Evolutionary conservation across 2,797 vertebrate species (phyloP), one percentile per base, ranked within the genome.

Genomic region (Kryptopterus vitreolus): DNA sequence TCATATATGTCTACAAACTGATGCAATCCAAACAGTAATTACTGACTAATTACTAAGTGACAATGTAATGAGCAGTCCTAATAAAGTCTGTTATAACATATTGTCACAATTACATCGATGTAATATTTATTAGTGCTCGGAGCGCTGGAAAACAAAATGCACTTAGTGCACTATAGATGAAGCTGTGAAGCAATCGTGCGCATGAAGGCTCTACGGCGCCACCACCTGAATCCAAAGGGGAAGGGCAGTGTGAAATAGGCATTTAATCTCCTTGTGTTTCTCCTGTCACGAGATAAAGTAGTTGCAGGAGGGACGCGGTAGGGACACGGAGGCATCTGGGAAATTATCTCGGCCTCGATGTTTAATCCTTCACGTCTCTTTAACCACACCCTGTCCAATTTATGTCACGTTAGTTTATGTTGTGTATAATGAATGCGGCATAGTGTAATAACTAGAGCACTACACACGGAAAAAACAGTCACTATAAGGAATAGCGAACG

Each of bases 161-260:
- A 13, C 61, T 66, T 57, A 71, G 57, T 55, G 62, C n/a, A 62
- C 65, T 65, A 35, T 70, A 79, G 69, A 52, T 79, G 26, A 58
- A 79, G 70, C 22, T 72, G 50, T 24, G 57, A 69, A 71, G 24
- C n/a, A n/a, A n/a, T 72, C 48, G 52, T 78, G 76, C 55, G 81
- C 26, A 46, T 31, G 15, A 66, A 82, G 76, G 83, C 86, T 85
- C 81, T 76, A 81, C 85, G 26, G 82, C 81, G 66, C 83, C 85
- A 84, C 86, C 87, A 69, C 79, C 78, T 83, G 86, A 84, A 52
- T 55, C 43, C 57, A 35, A 18, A 0, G 43, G 48, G 61, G 43
- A 81, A 83, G 46, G 76, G 43, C 81, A 81, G 38, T 10, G 33
- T 0, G 0, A 79, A 59, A 58, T 13, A n/a, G 72, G 35, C 55